Conservation (phyloP, 2,888 invertebrate genomes). For the Lissocephala sabroskyi region DNA sequence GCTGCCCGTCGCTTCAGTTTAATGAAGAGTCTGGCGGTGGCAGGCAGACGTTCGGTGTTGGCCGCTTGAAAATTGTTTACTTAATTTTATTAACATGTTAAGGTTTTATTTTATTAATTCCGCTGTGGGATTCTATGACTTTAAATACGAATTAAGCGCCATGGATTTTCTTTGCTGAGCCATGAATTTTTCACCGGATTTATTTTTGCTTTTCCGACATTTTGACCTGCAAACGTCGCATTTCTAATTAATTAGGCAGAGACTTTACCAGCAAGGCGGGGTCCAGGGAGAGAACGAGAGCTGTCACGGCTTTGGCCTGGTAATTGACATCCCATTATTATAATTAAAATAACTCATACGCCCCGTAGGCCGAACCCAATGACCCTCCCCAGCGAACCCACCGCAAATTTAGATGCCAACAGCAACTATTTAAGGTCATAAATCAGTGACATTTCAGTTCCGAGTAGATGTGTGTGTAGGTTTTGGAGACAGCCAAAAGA, state of each 20-base stretch:
- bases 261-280: background rate
- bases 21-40: background rate
- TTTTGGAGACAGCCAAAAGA: background rate
- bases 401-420: too few relatives aligned
- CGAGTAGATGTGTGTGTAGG: background rate
- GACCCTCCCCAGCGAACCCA: too few relatives aligned
- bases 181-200: too few relatives aligned
- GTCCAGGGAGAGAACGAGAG: background rate
- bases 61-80: conserved; percentile 20
- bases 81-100: conserved; percentile 32
- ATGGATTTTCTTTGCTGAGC: too few relatives aligned
- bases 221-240: background rate
- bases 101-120: conserved; percentile 1
- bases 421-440: conserved; percentile 35
- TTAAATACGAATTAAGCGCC: too few relatives aligned
- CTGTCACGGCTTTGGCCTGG: conserved; percentile 19
- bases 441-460: conserved; percentile 25
- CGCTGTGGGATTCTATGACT: background rate
- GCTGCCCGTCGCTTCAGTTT: conserved; percentile 3
- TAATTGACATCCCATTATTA: conserved; percentile 63
- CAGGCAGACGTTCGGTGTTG: too few relatives aligned
- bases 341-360: conserved; percentile 63
- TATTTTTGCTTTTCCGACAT: too few relatives aligned
- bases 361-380: background rate
- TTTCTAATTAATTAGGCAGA: conserved; percentile 37